Conservation (phyloP, 2,888 invertebrate genomes). For the Isotomurus palustris region DNA sequence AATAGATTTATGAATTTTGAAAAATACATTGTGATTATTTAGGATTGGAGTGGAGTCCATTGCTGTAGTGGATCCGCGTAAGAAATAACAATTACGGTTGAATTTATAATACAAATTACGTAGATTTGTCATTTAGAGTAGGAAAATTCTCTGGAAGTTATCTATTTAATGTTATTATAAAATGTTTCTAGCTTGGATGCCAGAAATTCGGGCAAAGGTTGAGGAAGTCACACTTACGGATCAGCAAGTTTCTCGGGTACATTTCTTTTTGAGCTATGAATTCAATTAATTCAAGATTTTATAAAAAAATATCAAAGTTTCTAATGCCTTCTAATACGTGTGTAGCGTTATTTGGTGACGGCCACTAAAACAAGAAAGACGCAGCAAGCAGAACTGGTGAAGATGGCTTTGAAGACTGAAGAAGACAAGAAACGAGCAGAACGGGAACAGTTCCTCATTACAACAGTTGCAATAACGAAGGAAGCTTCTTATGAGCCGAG, state of each 20-base stretch:
- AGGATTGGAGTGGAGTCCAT: conserved; percentile 91
- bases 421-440: conserved; percentile 94
- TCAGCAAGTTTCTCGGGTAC: conserved; percentile 64
- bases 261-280: neutral
- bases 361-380: conserved; percentile 98
- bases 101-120: no score
- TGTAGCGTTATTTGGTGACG: conserved; percentile 85
- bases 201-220: conserved; percentile 95
- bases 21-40: neutral
- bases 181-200: conserved; percentile 71
- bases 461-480: conserved; percentile 88
- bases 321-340: conserved; percentile 10
- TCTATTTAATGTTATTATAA: no score
- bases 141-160: no score
- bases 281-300: no score
- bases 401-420: conserved; percentile 88
- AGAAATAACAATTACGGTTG: conserved; percentile 6
- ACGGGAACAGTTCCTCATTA: conserved; percentile 89
- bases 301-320: conserved; percentile 1
- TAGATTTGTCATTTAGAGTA: no score
- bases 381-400: conserved; percentile 96
- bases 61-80: conserved; percentile 88
- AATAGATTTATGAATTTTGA: neutral
- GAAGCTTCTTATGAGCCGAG: conserved; percentile 97
- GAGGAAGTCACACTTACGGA: conserved; percentile 98